Percentiles rank a stretch among this genome's conserved stretches.
Conservation (phyloP, 2,888 invertebrate genomes). For the Dendrolimus houi region DNA sequence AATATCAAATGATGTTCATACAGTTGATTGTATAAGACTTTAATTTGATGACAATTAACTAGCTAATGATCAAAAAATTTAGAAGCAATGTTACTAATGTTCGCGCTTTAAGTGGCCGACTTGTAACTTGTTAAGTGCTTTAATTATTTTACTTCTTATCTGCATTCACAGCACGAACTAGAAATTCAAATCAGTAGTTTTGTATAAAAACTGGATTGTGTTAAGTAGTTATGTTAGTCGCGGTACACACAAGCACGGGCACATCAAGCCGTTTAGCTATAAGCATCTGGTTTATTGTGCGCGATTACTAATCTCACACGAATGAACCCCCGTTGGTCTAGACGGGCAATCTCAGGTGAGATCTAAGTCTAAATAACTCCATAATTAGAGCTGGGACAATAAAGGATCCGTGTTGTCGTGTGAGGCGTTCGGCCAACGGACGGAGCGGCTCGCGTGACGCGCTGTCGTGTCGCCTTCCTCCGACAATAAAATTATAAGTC, state of each 20-base stretch:
- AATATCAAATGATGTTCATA: too few relatives aligned
- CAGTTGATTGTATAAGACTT: background rate
- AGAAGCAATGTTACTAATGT: conserved; percentile 15
- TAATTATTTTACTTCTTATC: conserved; percentile 31
- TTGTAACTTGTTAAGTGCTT: background rate
- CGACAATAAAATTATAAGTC: conserved; percentile 77
- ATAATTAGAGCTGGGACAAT: conserved; percentile 65
- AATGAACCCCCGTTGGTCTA: conserved; percentile 37
- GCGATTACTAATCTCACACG: conserved; percentile 67
- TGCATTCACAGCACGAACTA: conserved; percentile 27
- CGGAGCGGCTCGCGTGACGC: conserved; percentile 55
- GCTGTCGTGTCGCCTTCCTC: conserved; percentile 64
- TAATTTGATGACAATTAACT: background rate
- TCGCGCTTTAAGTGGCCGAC: conserved; percentile 11
- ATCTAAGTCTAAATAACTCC: conserved; percentile 58
- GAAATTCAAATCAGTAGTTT: conserved; percentile 28
- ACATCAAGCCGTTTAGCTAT: conserved; percentile 6
- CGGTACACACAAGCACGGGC: conserved; percentile 13
- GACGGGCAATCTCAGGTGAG: conserved; percentile 59
- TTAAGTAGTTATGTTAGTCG: conserved; percentile 14
- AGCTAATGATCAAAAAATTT: background rate
- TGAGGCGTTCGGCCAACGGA: conserved; percentile 26
- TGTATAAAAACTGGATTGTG: conserved; percentile 10
- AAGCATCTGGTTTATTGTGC: conserved; percentile 53
- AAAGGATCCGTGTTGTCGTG: conserved; percentile 58